Base-by-base conservation (phyloP, 1,140 invertebrate species). In the Gonatopus flavifemur region DNA sequence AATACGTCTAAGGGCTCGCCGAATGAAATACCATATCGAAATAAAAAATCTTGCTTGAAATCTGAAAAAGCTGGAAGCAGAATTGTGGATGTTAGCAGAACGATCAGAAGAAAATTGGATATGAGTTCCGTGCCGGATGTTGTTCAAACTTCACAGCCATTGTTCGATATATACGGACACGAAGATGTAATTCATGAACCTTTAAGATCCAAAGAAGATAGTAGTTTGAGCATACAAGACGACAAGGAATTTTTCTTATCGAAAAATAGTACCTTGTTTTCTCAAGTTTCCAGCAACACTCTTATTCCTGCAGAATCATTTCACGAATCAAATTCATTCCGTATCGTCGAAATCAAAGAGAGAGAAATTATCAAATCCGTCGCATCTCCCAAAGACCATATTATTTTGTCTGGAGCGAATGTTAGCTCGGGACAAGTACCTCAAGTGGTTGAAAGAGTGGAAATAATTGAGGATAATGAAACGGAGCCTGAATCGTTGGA, bases 191-290 rank as follows among this genome's bases (percentile, higher is more conserved):
- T 16, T 4, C n/a, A n/a, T n/a, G n/a, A n/a, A n/a, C n/a, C n/a
- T n/a, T n/a, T n/a, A n/a, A n/a, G n/a, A n/a, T n/a, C n/a, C n/a
- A n/a, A n/a, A n/a, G n/a, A n/a, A n/a, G n/a, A n/a, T n/a, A n/a
- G n/a, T n/a, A n/a, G n/a, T n/a, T n/a, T n/a, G n/a, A 21, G 39
- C 30, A 28, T 53, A 39, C 24, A 50, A 4, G 72, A 77, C 15
- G 69, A 72, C 21, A 76, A 81, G 16, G 79, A 81, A 49, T 81
- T 81, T 48, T 76, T 78, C 39, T 67, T 88, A 24, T 77, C 86
- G 9, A 82, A 87, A 65, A 84, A 87, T 47, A 88, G 86, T 66
- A 80, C 81, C 31, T 73, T 88, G 2, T 88, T 88, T 62, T 86
- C 85, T 1, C 83, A 87, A 74, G 86, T 88, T 55, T 87, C 85